A percentile compares a stretch with the other conserved stretches of the same genome.
Evolutionary conservation across 2,888 invertebrate species (phyloP).

Genomic region (Prostheceraeus crozeri): DNA sequence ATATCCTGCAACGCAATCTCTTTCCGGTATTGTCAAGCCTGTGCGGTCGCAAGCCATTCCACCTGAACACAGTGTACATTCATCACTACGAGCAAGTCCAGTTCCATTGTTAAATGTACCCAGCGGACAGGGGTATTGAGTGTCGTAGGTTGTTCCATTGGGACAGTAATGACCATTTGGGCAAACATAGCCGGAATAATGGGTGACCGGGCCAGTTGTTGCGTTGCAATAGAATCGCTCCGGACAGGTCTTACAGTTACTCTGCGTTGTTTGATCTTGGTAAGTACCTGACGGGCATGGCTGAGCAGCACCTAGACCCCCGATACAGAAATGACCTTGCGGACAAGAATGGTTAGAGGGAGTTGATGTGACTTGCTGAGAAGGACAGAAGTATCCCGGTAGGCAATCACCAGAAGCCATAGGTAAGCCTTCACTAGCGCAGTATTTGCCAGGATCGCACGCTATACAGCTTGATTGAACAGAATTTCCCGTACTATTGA

Average conservation of each 20-base stretch:
- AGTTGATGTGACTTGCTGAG: slow-evolving; percentile 47
- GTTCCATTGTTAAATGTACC: slow-evolving; percentile 50
- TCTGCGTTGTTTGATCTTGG: slow-evolving; percentile 47
- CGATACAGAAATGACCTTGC: slow-evolving; percentile 48
- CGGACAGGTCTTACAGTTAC: slow-evolving; percentile 48
- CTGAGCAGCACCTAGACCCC: slow-evolving; percentile 45
- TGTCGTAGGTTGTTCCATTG: slow-evolving; percentile 47
- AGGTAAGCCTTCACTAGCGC: slow-evolving; percentile 48
- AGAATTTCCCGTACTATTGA: too few species aligned
- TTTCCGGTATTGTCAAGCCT: slow-evolving; percentile 43
- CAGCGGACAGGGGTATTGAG: slow-evolving; percentile 48
- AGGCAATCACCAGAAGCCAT: slow-evolving; percentile 50
- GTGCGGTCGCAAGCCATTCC: slow-evolving; percentile 48
- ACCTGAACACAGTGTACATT: slow-evolving; percentile 48
- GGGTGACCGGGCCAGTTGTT: slow-evolving; percentile 48
- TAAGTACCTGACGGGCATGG: slow-evolving; percentile 50
- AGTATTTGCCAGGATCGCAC: slow-evolving; percentile 47
- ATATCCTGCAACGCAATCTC: not conserved
- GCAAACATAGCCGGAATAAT: slow-evolving; percentile 46
- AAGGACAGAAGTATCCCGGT: slow-evolving; percentile 51
- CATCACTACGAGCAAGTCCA: slow-evolving; percentile 42
- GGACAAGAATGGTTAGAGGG: slow-evolving; percentile 49
- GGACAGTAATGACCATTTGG: slow-evolving; percentile 53
- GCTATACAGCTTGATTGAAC: too few species aligned
- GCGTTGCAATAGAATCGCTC: slow-evolving; percentile 51